Conservation (phyloP, 2,888 invertebrate genomes). For the Synergus laeviventris region DNA sequence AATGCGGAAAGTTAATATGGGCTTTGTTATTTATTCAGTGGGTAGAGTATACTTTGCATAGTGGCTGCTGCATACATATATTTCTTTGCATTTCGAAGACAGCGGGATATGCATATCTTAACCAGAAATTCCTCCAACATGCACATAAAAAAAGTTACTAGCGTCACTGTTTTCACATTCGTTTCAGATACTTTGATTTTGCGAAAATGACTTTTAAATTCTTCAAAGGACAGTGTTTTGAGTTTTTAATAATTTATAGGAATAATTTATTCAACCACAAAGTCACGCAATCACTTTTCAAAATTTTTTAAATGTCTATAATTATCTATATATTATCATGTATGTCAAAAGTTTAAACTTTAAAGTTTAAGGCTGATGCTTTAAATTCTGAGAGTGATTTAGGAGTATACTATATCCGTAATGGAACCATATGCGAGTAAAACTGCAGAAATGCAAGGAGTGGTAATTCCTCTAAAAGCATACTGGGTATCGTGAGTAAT, state of each 20-base stretch:
- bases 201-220: background rate
- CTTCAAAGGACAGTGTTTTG: background rate
- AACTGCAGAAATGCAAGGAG: too few species aligned
- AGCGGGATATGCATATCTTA: conserved; percentile 37
- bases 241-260: background rate
- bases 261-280: too few species aligned
- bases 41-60: conserved; percentile 17
- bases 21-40: conserved; percentile 38
- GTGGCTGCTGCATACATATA: conserved; percentile 11
- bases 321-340: too few species aligned
- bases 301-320: too few species aligned
- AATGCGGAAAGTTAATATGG: background rate
- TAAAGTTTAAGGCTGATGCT: too few species aligned
- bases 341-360: too few species aligned
- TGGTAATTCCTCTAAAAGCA: too few species aligned
- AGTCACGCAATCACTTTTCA: too few species aligned
- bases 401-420: too few species aligned
- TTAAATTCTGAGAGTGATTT: too few species aligned
- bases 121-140: conserved; percentile 22
- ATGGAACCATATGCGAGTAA: too few species aligned
- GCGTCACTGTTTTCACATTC: conserved; percentile 1
- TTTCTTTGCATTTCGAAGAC: conserved; percentile 34
- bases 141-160: conserved; percentile 2
- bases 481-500: too few species aligned
- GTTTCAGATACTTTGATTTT: background rate